These are phyloP conservation scores for Tenebrio molitor DNA, from an alignment of 1,140 invertebrate species.

Conservation along the genomic window DNA sequence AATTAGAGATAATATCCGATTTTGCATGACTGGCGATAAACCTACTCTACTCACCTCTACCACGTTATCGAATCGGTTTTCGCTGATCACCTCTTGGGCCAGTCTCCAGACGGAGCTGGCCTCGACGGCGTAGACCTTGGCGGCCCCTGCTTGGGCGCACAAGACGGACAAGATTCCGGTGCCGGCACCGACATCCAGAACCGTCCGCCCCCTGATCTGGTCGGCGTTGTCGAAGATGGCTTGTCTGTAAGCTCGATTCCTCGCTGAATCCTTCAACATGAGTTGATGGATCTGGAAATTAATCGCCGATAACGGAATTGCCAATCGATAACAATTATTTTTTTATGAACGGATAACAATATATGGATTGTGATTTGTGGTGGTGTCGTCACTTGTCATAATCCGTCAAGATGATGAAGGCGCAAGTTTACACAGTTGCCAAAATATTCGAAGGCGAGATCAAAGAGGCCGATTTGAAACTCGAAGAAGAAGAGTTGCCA, in stretches of 20 bases:
- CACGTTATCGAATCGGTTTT: slow-evolving; percentile 71
- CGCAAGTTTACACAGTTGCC: slow-evolving; percentile 72
- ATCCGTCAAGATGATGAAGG: slow-evolving; percentile 66
- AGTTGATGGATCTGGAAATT: slow-evolving; percentile 78
- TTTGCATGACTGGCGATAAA: background rate
- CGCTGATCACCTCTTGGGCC: slow-evolving; percentile 88
- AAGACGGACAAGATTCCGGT: slow-evolving; percentile 98
- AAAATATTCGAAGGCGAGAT: slow-evolving; percentile 75
- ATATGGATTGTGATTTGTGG: slow-evolving; percentile 26
- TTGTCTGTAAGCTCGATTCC: slow-evolving; percentile 86
- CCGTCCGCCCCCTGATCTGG: slow-evolving; percentile 79
- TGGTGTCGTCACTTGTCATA: background rate
- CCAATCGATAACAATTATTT: slow-evolving; percentile 26
- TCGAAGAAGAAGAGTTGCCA: slow-evolving; percentile 74
- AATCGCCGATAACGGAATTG: no score
- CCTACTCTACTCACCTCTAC: slow-evolving; percentile 72
- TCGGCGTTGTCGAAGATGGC: slow-evolving; percentile 83
- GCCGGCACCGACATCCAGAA: slow-evolving; percentile 97
- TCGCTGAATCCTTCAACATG: slow-evolving; percentile 84
- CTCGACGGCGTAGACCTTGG: slow-evolving; percentile 94
- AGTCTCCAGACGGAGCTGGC: slow-evolving; percentile 91
- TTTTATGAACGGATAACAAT: background rate
- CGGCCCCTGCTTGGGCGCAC: slow-evolving; percentile 93
- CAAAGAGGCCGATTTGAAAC: slow-evolving; percentile 73
- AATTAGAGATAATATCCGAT: no score